Conservation (phyloP, 2,113 vertebrate species). For the Carassius auratus region DNA sequence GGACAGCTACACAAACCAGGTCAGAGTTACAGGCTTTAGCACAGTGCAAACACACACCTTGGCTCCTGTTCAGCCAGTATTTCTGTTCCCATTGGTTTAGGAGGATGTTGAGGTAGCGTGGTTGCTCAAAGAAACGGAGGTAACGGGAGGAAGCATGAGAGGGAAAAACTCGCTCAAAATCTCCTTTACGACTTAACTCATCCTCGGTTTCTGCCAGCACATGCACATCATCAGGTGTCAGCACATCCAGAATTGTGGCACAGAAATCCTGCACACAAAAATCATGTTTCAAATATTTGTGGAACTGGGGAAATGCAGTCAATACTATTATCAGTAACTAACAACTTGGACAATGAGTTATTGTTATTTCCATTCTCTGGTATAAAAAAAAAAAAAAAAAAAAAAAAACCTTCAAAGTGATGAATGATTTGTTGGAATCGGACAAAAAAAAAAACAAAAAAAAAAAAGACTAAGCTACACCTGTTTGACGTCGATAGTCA, state of each 20-base stretch:
- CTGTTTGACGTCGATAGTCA: too few species aligned
- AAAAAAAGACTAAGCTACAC: too few species aligned
- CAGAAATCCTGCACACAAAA: conserved; percentile 79
- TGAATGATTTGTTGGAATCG: too few species aligned
- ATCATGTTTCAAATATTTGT: background rate
- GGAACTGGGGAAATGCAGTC: background rate
- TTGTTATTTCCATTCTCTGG: too few species aligned
- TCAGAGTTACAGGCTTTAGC: background rate
- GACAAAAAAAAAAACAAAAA: too few species aligned
- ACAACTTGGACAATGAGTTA: background rate
- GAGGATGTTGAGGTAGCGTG: conserved; percentile 91
- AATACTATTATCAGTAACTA: background rate
- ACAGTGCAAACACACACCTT: conserved; percentile 74
- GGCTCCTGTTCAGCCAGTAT: conserved; percentile 79
- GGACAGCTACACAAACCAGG: background rate
- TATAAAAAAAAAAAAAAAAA: too few species aligned
- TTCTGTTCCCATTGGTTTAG: conserved; percentile 92
- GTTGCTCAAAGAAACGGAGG: conserved; percentile 90
- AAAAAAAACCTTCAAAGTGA: too few species aligned
- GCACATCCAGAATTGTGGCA: conserved; percentile 82
- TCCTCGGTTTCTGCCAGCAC: conserved; percentile 88
- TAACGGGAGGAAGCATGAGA: conserved; percentile 83
- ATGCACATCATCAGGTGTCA: conserved; percentile 90
- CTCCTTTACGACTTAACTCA: conserved; percentile 84
- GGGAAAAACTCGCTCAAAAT: conserved; percentile 92